phyloP scores from a whole-genome alignment of 2,113 vertebrate genomes.

The Toxotes chatareus region DNA sequence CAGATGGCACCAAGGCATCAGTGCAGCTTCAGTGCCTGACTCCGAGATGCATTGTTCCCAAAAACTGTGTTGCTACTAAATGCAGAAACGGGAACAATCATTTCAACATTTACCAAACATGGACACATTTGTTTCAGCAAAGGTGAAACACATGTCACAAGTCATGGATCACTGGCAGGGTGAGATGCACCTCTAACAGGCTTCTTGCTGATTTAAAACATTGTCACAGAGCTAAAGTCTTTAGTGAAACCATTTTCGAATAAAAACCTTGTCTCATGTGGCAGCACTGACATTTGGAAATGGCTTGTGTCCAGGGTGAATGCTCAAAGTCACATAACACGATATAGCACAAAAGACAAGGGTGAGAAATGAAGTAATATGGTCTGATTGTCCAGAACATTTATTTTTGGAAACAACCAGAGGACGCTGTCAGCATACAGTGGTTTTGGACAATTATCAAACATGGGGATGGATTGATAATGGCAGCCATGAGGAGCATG shows the following conservation, averaged over 20 bases:
- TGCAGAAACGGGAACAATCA: not conserved
- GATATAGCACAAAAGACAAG: slow-evolving; percentile 11
- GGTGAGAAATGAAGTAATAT: not conserved
- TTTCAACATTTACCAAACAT: not conserved
- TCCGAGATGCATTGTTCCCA: not conserved
- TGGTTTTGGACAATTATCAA: not conserved
- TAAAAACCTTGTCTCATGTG: not conserved
- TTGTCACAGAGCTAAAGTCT: not conserved
- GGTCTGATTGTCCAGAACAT: not conserved
- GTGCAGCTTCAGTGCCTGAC: not conserved
- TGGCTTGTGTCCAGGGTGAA: slow-evolving; percentile 6
- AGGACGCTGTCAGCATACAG: not conserved
- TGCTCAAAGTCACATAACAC: slow-evolving; percentile 2
- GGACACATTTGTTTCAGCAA: not conserved
- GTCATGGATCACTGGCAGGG: slow-evolving; percentile 4
- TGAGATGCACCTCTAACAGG: not conserved
- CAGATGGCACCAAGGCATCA: not conserved
- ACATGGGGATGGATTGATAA: not conserved
- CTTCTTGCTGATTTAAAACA: slow-evolving; percentile 1
- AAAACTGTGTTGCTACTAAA: not conserved
- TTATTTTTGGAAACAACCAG: not conserved
- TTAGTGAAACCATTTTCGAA: not conserved
- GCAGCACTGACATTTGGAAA: slow-evolving; percentile 44
- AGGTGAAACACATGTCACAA: slow-evolving; percentile 12
- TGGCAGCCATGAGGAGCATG: not conserved